Conservation (phyloP, 2,888 invertebrate genomes). For the Diaphora mendica region DNA sequence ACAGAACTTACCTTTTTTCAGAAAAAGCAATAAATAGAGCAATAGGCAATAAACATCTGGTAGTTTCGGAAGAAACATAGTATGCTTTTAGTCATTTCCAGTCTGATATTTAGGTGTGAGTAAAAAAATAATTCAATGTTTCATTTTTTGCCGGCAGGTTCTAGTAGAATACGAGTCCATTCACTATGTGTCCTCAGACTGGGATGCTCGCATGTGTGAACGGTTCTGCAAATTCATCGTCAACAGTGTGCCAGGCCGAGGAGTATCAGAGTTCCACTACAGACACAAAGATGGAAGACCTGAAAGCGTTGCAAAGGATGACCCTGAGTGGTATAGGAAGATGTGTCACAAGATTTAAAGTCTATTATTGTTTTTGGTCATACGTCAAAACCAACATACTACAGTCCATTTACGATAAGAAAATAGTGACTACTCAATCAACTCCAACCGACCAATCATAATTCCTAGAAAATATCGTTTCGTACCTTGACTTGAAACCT, state of each 20-base stretch:
- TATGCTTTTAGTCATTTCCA: neutral
- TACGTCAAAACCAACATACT: neutral
- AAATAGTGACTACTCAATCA: too few species aligned
- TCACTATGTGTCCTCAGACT: conserved; percentile 89
- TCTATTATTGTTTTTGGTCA: neutral
- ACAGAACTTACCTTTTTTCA: too few species aligned
- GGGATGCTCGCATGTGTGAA: conserved; percentile 90
- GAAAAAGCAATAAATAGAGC: too few species aligned
- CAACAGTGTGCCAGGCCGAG: conserved; percentile 89
- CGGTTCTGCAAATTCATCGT: conserved; percentile 85
- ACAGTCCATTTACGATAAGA: too few species aligned
- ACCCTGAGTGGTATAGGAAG: conserved; percentile 87
- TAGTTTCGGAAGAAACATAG: neutral
- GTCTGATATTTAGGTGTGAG: neutral
- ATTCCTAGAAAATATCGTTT: too few species aligned
- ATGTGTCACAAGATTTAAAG: conserved; percentile 74
- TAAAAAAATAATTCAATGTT: neutral
- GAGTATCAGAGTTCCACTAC: conserved; percentile 92
- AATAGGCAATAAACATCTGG: too few species aligned
- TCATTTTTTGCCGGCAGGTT: conserved; percentile 72
- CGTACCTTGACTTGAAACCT: too few species aligned
- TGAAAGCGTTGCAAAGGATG: conserved; percentile 68
- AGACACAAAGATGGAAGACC: conserved; percentile 86
- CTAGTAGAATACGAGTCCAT: conserved; percentile 85
- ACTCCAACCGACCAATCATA: too few species aligned